Evolutionary conservation across 2,797 vertebrate genomes (phyloP).

Genomic region (Coilia nasus): DNA sequence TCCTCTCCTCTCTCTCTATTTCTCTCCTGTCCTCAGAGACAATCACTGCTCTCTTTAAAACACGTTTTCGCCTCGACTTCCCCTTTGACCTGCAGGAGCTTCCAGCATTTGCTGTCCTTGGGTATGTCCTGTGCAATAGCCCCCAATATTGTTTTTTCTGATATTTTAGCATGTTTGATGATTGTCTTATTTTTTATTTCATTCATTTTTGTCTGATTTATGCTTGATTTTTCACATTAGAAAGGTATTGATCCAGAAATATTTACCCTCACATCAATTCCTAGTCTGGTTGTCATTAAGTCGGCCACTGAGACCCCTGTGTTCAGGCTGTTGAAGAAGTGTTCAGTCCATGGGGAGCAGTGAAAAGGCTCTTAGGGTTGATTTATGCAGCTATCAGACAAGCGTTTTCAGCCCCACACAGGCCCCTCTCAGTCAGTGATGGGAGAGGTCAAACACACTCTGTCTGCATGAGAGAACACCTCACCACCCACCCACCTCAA

Average conservation of each 20-base stretch:
- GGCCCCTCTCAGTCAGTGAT: not conserved
- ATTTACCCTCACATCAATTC: no score
- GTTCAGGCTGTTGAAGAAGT: not conserved
- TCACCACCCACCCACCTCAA: not conserved
- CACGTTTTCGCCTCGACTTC: conserved; percentile 95
- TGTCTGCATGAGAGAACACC: not conserved
- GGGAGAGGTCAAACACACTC: not conserved
- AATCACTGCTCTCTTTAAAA: conserved; percentile 98
- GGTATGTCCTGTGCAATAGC: conserved; percentile 75
- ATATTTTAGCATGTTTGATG: no score
- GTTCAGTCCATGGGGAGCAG: not conserved
- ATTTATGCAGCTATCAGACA: not conserved
- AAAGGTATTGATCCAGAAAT: no score
- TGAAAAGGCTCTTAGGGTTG: not conserved
- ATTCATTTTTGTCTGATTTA: no score
- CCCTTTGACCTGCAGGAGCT: conserved; percentile 98
- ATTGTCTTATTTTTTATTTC: no score
- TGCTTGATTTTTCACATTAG: no score
- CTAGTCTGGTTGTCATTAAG: not conserved
- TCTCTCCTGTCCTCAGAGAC: conserved; percentile 80
- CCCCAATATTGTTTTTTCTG: conserved; percentile 22
- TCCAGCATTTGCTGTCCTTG: conserved; percentile 93
- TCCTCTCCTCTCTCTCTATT: not conserved
- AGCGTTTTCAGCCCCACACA: not conserved
- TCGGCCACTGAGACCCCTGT: not conserved